Evolutionary conservation across 2,113 vertebrate species (phyloP).

Genomic region (Thamnaconus septentrionalis): DNA sequence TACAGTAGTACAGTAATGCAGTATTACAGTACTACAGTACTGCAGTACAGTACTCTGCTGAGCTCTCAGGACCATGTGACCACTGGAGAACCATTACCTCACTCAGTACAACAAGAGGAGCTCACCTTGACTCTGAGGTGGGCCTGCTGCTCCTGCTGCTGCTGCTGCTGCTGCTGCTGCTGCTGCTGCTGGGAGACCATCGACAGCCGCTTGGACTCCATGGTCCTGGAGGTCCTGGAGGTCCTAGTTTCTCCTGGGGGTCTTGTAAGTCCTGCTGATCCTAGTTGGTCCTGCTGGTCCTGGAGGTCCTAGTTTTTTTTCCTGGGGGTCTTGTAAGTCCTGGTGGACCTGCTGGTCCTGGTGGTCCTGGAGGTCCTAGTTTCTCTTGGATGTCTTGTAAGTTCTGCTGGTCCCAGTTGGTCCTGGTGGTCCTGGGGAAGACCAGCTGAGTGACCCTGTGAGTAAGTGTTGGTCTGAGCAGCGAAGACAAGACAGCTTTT

Average conservation of each 20-base stretch:
- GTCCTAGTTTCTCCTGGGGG: neutral
- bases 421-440: slow-evolving; percentile 1
- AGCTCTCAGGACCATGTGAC: no score
- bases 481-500: slow-evolving; percentile 52
- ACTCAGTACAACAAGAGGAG: no score
- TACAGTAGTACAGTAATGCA: no score
- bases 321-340: neutral
- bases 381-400: neutral
- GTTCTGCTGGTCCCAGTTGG: neutral
- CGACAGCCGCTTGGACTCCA: slow-evolving; percentile 65
- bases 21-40: no score
- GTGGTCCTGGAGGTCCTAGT: neutral
- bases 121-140: slow-evolving; percentile 62
- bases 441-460: neutral
- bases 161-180: no score
- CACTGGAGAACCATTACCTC: no score
- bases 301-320: neutral
- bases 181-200: slow-evolving; percentile 15
- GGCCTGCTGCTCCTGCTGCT: slow-evolving; percentile 35
- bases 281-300: slow-evolving; percentile 1
- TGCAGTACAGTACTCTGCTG: no score
- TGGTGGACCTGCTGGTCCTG: slow-evolving; percentile 64
- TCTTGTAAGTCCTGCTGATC: neutral
- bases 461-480: slow-evolving; percentile 46
- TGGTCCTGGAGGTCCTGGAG: slow-evolving; percentile 26